Base-by-base conservation (phyloP, 2,113 vertebrate genomes). In the Microtus richardsoni region DNA sequence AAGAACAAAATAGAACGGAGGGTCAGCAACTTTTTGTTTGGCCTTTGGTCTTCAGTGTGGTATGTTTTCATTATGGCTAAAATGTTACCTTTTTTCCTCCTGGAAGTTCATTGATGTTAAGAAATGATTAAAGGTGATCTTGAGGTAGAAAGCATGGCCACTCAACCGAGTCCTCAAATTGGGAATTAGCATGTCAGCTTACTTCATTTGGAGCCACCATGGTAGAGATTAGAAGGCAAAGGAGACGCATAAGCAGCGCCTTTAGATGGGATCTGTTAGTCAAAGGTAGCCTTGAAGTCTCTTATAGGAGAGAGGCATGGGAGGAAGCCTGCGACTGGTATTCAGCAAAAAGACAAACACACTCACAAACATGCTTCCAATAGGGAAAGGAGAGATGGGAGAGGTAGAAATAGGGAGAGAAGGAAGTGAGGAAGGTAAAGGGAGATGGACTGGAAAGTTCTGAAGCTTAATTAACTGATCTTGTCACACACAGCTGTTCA, bases 401-500 rank as follows among this genome's bases (percentile, higher is more conserved):
- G 80, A 86, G 66, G 13, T 0, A 83, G 66, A 58, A 58, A 87
- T 24, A 60, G 88, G 44, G 64, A 68, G 68, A 88, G 88, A 26
- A 91, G 88, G 86, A 49, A 75, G 88, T 77, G 71, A 75, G 91
- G 52, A 66, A 96, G 82, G 96, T 77, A 80, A 73, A 88, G 87
- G 89, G 83, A 95, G 88, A 82, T 88, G 90, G 91, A 33, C 78
- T 88, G 91, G 70, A 88, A 95, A 95, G 89, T 97, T 97, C 94
- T 87, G 87, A 89, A 79, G 87, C 97, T 98, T 97, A 93, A 97
- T 98, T 91, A 96, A 97, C 96, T 97, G 95, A 97, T 96, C 95
- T 97, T 97, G 95, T 96, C 96, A 97, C 95, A 95, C 96, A 94
- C 96, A 97, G 97, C 96, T 98, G 95, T 97, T 97, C 97, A 96